phyloP scores from a whole-genome alignment of 2,113 vertebrate genomes.

The Alosa alosa region DNA sequence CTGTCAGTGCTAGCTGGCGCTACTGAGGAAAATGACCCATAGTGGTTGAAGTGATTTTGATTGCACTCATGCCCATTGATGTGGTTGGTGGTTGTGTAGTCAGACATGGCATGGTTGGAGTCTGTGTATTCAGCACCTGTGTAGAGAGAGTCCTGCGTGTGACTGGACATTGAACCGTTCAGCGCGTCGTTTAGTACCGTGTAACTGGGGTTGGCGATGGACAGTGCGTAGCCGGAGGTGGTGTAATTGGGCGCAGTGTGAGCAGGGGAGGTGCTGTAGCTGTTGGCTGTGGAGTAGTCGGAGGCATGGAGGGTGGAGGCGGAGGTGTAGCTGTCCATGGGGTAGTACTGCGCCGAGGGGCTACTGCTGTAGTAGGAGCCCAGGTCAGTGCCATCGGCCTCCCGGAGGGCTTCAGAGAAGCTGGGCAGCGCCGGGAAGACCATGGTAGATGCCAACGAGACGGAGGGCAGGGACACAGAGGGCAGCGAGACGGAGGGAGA shows the following conservation, averaged over 20 bases:
- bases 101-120: not conserved
- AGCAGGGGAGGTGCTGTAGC: not conserved
- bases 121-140: not conserved
- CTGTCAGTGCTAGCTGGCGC: not conserved
- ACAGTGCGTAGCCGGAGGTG: not conserved
- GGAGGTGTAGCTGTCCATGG: conserved; percentile 65
- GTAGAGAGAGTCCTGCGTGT: not conserved
- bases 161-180: not conserved
- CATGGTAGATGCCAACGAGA: not conserved
- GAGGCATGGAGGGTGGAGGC: not conserved
- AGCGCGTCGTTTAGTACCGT: not conserved
- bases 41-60: not conserved
- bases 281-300: conserved; percentile 14
- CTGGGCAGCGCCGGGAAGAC: conserved; percentile 85
- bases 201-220: not conserved
- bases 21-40: not conserved
- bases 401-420: conserved; percentile 76
- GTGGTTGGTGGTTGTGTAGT: not conserved
- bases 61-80: not conserved
- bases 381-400: conserved; percentile 73
- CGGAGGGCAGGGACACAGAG: conserved; percentile 64
- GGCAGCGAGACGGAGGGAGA: conserved; percentile 55
- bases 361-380: conserved; percentile 73
- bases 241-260: not conserved
- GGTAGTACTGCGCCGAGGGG: conserved; percentile 79